These are phyloP conservation scores for Platysternon megacephalum DNA, from an alignment of 2,113 vertebrate genomes.

Conservation along the genomic window DNA sequence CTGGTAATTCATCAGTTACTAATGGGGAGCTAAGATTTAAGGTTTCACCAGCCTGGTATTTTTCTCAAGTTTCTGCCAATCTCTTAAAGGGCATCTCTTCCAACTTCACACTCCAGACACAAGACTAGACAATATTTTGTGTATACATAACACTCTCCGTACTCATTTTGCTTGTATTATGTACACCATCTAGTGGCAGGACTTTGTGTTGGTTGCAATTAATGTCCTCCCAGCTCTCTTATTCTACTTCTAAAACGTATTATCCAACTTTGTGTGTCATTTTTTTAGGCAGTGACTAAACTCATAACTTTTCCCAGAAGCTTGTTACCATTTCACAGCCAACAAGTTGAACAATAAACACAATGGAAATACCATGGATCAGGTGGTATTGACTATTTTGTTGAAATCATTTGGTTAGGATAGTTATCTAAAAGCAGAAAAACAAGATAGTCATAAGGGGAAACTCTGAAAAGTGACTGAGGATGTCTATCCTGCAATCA, in stretches of 20 bases:
- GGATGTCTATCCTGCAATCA: neutral
- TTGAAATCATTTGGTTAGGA: accelerated
- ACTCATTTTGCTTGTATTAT: neutral
- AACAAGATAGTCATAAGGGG: accelerated
- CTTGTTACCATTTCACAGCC: neutral
- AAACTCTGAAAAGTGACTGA: neutral
- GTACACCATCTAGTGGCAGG: constrained; percentile 60
- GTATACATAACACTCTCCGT: accelerated
- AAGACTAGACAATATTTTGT: accelerated
- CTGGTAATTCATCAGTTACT: neutral
- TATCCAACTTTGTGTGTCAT: neutral
- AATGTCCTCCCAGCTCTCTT: neutral
- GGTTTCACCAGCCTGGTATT: neutral
- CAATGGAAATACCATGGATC: neutral
- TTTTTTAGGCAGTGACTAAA: neutral
- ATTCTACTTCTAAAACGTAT: neutral
- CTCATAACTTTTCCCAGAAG: neutral
- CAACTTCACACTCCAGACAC: accelerated
- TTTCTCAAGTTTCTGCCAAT: neutral
- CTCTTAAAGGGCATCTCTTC: neutral
- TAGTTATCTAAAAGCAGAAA: neutral
- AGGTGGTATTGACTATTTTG: neutral
- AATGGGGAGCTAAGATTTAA: neutral
- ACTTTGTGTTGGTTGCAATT: accelerated
- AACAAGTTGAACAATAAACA: neutral